These are phyloP conservation scores for Drosophila ambigua DNA, from an alignment of 1,140 invertebrate species.

Conservation along the genomic window DNA sequence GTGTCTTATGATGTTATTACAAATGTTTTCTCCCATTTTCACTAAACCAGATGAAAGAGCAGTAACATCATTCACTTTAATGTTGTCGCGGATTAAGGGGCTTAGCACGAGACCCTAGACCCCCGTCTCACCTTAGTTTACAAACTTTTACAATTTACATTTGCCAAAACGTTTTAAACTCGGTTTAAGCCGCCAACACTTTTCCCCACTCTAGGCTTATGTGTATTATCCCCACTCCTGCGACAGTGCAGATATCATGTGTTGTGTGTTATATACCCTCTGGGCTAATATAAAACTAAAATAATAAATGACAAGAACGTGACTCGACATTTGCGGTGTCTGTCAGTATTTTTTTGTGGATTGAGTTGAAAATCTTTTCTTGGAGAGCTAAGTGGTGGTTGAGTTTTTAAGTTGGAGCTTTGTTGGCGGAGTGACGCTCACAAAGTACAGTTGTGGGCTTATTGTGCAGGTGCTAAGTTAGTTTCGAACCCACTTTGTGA, in stretches of 20 bases:
- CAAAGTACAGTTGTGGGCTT: not conserved
- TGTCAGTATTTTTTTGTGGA: conserved; percentile 28
- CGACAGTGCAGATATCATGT: conserved; percentile 21
- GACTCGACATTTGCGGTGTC: conserved; percentile 58
- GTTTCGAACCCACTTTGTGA: not conserved
- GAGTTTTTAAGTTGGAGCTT: conserved; percentile 34
- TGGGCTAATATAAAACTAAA: conserved; percentile 64
- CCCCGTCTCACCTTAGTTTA: not conserved
- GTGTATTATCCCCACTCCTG: conserved; percentile 13
- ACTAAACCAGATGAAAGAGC: conserved; percentile 39
- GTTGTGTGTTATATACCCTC: conserved; percentile 35
- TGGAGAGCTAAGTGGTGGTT: conserved; percentile 13
- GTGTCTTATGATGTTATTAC: conserved; percentile 43
- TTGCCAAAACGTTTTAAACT: conserved; percentile 5
- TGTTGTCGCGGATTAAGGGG: not conserved
- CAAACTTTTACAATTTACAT: conserved; percentile 5
- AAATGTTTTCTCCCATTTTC: conserved; percentile 45
- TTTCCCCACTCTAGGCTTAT: conserved; percentile 32
- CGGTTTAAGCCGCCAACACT: conserved; percentile 28
- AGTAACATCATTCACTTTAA: conserved; percentile 6
- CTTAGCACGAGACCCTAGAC: too few species aligned
- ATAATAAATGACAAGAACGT: conserved; percentile 69
- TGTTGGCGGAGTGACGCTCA: not conserved
- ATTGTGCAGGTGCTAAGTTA: conserved; percentile 20
- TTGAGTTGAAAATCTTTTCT: conserved; percentile 32